These are phyloP conservation scores for Ispidina picta DNA, from an alignment of 2,797 vertebrate genomes.

Conservation along the genomic window DNA sequence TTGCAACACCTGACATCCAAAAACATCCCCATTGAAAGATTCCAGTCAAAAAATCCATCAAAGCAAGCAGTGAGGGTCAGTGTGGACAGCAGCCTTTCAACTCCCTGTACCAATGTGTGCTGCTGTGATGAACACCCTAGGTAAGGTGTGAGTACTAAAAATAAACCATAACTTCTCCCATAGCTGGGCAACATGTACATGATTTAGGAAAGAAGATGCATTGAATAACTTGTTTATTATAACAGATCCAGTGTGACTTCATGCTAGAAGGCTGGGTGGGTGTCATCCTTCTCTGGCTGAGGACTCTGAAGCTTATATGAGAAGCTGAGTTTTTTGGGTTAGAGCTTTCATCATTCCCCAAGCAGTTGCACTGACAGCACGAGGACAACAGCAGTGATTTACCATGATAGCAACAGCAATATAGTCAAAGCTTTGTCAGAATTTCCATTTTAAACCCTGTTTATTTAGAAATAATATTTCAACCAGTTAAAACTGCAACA, in stretches of 20 bases:
- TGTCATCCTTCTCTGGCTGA: background rate
- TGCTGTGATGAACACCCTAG: background rate
- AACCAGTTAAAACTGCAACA: slow-evolving; percentile 39
- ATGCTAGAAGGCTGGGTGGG: background rate
- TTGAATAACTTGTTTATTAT: slow-evolving; percentile 36
- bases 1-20: background rate
- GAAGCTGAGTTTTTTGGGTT: background rate
- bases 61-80: background rate
- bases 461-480: slow-evolving; percentile 68
- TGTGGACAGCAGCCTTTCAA: background rate
- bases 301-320: background rate
- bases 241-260: slow-evolving; percentile 20
- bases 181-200: background rate
- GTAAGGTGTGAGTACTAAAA: slow-evolving; percentile 16
- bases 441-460: slow-evolving; percentile 68
- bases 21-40: background rate
- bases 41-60: background rate
- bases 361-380: slow-evolving; percentile 11
- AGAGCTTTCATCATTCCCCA: slow-evolving; percentile 27
- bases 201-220: slow-evolving; percentile 3
- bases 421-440: slow-evolving; percentile 24
- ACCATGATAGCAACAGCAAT: slow-evolving; percentile 14
- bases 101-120: background rate
- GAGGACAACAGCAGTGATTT: slow-evolving; percentile 43
- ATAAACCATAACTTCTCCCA: background rate